These are phyloP conservation scores for Acanthiza pusilla DNA, from an alignment of 2,797 vertebrate genomes.

Conservation along the genomic window DNA sequence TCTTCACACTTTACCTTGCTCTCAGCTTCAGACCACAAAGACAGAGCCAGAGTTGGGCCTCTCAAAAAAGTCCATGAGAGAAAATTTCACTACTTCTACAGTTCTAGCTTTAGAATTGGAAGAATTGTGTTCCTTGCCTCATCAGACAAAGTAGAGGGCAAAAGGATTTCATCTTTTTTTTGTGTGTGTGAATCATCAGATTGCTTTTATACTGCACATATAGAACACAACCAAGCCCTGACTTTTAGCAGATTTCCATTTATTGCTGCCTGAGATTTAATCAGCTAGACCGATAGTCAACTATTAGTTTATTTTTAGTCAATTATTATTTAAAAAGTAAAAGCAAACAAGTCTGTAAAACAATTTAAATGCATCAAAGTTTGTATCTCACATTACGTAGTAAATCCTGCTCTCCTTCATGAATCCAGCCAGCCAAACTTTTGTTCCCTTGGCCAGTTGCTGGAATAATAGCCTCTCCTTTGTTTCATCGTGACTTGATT, in stretches of 20 bases:
- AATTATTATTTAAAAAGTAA: not conserved
- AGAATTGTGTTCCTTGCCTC: not conserved
- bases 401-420: slow-evolving; percentile 52
- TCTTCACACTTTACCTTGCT: not conserved
- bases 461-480: slow-evolving; percentile 70
- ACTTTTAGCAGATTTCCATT: not conserved
- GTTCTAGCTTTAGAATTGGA: not conserved
- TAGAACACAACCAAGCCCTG: not conserved
- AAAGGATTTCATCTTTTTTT: not conserved
- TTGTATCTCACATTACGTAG: slow-evolving; percentile 8
- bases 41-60: not conserved
- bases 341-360: not conserved
- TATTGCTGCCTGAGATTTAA: not conserved
- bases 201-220: not conserved
- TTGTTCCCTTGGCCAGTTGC: slow-evolving; percentile 65
- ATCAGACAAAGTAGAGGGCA: not conserved
- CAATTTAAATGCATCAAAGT: slow-evolving; percentile 5
- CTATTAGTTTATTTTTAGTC: not conserved
- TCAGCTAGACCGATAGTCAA: not conserved
- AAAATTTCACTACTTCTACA: not conserved
- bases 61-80: not conserved
- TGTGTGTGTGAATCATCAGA: not conserved
- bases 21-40: not conserved
- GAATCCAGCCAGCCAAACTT: slow-evolving; percentile 55
- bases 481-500: slow-evolving; percentile 73